These are phyloP conservation scores for Drepana falcataria DNA, from an alignment of 2,888 invertebrate genomes.

Conservation along the genomic window DNA sequence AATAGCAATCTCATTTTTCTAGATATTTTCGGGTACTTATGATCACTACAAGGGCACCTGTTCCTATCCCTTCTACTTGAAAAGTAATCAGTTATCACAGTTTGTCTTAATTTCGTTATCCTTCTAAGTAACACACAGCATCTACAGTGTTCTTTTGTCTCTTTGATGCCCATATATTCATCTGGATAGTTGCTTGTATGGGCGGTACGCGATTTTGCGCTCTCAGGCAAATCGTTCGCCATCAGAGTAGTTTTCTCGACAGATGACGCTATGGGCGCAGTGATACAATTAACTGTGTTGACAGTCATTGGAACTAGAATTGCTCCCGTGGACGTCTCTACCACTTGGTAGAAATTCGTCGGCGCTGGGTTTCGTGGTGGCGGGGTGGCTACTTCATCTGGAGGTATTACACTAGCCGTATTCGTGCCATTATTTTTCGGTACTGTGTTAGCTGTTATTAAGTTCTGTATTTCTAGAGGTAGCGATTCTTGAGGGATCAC, in stretches of 20 bases:
- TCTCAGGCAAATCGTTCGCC: neutral
- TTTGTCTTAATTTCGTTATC: constrained; percentile 42
- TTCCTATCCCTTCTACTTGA: constrained; percentile 13
- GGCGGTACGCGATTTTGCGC: neutral
- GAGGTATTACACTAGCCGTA: neutral
- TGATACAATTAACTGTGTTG: constrained; percentile 23
- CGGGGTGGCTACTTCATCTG: neutral
- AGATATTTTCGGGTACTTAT: constrained; percentile 40
- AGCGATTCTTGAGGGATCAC: too few relatives aligned
- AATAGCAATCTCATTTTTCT: constrained; percentile 49
- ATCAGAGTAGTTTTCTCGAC: constrained; percentile 2
- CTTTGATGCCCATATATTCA: neutral
- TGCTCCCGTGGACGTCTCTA: constrained; percentile 37
- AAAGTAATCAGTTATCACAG: constrained; percentile 54
- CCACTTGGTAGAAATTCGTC: constrained; percentile 30
- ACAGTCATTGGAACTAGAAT: constrained; percentile 39
- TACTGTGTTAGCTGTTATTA: neutral
- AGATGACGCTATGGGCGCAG: constrained; percentile 23
- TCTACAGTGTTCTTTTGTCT: constrained; percentile 37
- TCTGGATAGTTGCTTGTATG: neutral
- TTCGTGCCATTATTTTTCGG: neutral
- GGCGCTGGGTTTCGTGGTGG: neutral
- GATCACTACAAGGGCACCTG: constrained; percentile 42
- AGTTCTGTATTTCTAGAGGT: neutral
- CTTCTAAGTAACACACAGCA: constrained; percentile 51